Evolutionary conservation across 92 coral and sea anemone genomes (phyloP), one percentile per base, ranked within the genome.

Genomic region (Parazoanthus swiftii): DNA sequence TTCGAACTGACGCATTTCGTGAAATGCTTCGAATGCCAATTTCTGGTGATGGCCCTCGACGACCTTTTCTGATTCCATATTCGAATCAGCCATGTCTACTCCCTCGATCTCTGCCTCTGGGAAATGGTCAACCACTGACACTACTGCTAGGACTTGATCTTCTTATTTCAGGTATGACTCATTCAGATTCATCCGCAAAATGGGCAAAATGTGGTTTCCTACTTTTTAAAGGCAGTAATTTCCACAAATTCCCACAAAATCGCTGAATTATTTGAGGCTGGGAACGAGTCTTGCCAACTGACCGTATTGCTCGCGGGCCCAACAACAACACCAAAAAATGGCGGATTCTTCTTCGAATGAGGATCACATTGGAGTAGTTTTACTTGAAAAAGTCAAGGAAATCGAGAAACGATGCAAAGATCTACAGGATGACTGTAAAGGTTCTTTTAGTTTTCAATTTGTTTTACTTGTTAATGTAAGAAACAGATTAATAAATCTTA

Each of bases 1-100:
- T 25, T 91, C 98, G 63, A 87, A 58, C 23, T 89, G 91, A 50
- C 91, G 93, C 91, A 96, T 93, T 81, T 96, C 98, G 80, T 93
- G 86, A 74, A 96, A 93, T 58, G 88, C 89, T 81, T 88, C 63
- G 77, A 96, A 96, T 3, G 93, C 95, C 13, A 86, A 81, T 68
- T 86, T 82, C 87, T 94, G 94, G 86, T 94, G 98, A 7, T 71
- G 78, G 38, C 86, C 79, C 50, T 93, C 94, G 2, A 85, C 54
- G 46, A 94, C 89, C 82, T 89, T 89, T 51, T 76, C 38, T 29
- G 71, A 54, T 71, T 80, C 82, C 65, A 39, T 86, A 20, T 21
- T 11, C 18, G 59, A 26, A 63, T 67, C 88, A 26, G 89, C 88
- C 81, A 7, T 65, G 73, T 79, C 91, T 78, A 93, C 89, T 91